Evolutionary conservation across 2,888 invertebrate genomes (phyloP).

Genomic region (Microctonus aethiopoides): DNA sequence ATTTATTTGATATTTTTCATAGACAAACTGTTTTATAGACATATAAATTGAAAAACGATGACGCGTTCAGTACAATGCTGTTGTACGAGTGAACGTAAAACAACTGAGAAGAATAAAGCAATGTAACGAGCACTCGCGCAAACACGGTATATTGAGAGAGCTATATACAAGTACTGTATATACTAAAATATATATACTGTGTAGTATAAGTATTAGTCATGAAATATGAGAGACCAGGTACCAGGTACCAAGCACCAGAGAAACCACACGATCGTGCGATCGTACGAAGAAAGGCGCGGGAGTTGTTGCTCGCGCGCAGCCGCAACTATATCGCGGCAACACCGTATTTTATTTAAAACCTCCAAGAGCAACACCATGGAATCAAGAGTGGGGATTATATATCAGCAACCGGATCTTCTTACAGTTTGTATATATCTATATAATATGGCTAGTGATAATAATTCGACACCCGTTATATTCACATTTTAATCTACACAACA

Average conservation of each 20-base stretch:
- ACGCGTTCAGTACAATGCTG: not conserved
- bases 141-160: not conserved
- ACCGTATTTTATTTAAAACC: not conserved
- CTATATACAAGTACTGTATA: not conserved
- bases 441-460: not conserved
- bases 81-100: not conserved
- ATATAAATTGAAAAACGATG: too few species aligned
- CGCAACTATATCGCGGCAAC: conserved; percentile 28
- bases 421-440: not conserved
- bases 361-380: not conserved
- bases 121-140: too few species aligned
- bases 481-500: conserved; percentile 5
- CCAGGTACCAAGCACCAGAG: conserved; percentile 46
- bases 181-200: not conserved
- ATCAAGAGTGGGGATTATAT: not conserved
- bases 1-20: too few species aligned
- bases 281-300: conserved; percentile 64
- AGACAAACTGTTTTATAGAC: too few species aligned
- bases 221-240: conserved; percentile 58
- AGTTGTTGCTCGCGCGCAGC: conserved; percentile 41
- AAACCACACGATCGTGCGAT: conserved; percentile 39
- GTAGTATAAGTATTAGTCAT: not conserved
- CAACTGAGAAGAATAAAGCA: not conserved
- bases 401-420: conserved; percentile 1
- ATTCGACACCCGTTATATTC: conserved; percentile 31